Evolutionary conservation across 2,797 vertebrate genomes (phyloP), one percentile per base, ranked within the genome.

Genomic region (Coreius guichenoti): DNA sequence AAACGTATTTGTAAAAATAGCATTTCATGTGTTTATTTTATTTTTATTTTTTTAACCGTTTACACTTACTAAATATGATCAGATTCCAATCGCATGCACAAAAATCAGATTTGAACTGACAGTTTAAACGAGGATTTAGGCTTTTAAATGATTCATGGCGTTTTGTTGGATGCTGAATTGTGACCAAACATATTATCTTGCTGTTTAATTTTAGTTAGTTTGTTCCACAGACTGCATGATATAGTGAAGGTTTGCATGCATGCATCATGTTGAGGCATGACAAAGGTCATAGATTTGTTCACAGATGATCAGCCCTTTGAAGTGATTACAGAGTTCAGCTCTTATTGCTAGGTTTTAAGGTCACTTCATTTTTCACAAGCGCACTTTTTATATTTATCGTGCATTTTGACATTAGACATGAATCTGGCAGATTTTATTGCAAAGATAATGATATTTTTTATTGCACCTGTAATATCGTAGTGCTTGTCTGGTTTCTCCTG

Each of bases 291-390:
- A 39, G 67, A 43, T 56, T 70, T 56, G 67, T 45, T 70, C 33
- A 17, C 33, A 43, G 56, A 17, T 19, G 4, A 78, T 63, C 16
- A 61, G 51, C 8, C 51, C 31, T 36, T 36, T n/a, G 19, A 67
- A 33, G 16, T 49, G 2, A 49, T 47, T 14, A 79, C 9, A 49
- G 45, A 17, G 65, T 56, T 81, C 33, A 82, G 36, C 26, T 56
- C 4, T 23, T 21, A 61, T 72, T 68, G 69, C 45, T 47, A 36
- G 47, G 29, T 54, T 54, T 31, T 33, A 31, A 45, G 54, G 76
- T 63, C 56, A 78, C 11, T 65, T 65, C 11, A 80, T 80, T 65
- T 80, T 65, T 80, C 77, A 47, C 43, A 47, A 79, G 26, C 9
- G 6, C 2, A 65, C 33, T 19, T 56, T 76, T 58, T 58, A 31